A percentile compares a stretch with the other conserved stretches of the same genome.
Evolutionary conservation across 2,113 vertebrate genomes (phyloP).

Genomic region (Noctilio leporinus): DNA sequence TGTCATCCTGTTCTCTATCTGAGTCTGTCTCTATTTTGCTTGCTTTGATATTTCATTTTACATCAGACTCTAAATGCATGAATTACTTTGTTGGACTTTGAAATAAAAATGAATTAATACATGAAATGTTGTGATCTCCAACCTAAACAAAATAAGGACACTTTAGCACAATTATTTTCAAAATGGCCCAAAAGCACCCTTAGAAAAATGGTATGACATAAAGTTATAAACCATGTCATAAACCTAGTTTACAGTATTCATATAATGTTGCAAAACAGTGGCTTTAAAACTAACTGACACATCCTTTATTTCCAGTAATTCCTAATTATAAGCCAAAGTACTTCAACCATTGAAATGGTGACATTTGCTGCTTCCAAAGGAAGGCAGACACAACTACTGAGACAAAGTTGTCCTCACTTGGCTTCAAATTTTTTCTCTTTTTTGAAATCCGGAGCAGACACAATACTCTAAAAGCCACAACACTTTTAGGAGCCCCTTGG

Average conservation of each 20-base stretch:
- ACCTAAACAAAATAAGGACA: constrained; percentile 17
- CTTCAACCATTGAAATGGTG: background rate
- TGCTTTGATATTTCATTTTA: background rate
- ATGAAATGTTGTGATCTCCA: background rate
- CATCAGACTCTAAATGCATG: background rate
- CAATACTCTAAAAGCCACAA: background rate
- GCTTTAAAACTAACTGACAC: background rate
- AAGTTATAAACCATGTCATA: background rate
- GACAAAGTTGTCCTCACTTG: background rate
- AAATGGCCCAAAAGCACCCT: background rate
- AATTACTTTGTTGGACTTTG: background rate
- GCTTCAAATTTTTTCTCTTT: background rate
- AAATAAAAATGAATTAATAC: constrained; percentile 40
- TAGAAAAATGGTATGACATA: background rate
- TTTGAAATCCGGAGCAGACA: background rate
- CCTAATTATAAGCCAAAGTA: background rate
- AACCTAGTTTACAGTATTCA: background rate
- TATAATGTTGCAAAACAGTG: background rate
- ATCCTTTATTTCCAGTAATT: background rate
- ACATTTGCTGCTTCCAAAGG: background rate
- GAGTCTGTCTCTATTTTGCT: no score
- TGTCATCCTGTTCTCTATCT: no score
- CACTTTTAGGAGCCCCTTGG: background rate
- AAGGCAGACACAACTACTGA: background rate
- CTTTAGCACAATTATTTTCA: background rate